Percentiles rank a stretch among this genome's conserved stretches.
Evolutionary conservation across 2,113 vertebrate species (phyloP).

Genomic region (Galemys pyrenaicus): DNA sequence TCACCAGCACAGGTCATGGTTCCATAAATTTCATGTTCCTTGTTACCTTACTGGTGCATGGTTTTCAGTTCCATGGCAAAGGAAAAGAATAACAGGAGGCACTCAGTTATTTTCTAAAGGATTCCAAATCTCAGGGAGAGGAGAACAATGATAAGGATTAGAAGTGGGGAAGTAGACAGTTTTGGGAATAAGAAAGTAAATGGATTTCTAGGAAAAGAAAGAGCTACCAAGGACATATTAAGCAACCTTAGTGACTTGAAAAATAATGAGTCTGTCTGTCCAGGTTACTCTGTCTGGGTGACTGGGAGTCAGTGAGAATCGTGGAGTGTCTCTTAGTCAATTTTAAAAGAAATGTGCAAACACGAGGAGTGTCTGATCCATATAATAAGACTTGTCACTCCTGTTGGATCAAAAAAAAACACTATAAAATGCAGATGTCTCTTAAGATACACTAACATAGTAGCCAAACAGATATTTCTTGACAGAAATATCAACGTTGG

Average conservation of each 20-base stretch:
- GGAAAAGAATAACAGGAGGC: neutral
- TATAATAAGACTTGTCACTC: neutral
- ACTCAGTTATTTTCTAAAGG: neutral
- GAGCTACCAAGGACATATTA: neutral
- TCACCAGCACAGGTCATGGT: neutral
- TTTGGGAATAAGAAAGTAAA: neutral
- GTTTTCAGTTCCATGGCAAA: neutral
- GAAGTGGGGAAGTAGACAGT: neutral
- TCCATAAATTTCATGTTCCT: neutral
- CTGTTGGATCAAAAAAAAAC: neutral
- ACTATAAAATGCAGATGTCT: neutral
- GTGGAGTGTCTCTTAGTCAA: neutral
- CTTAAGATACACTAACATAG: neutral
- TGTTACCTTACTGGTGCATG: neutral
- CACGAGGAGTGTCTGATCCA: neutral
- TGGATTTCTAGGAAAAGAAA: neutral
- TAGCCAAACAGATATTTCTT: neutral
- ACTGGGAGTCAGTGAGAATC: neutral
- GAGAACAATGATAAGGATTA: neutral
- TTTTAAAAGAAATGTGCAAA: neutral
- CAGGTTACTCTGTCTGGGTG: neutral
- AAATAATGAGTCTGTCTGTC: neutral
- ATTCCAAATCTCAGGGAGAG: neutral
- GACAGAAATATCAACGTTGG: neutral
- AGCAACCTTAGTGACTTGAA: neutral